These are phyloP conservation scores for Dendropsophus ebraccatus DNA, from an alignment of 2,113 vertebrate genomes.

Conservation along the genomic window DNA sequence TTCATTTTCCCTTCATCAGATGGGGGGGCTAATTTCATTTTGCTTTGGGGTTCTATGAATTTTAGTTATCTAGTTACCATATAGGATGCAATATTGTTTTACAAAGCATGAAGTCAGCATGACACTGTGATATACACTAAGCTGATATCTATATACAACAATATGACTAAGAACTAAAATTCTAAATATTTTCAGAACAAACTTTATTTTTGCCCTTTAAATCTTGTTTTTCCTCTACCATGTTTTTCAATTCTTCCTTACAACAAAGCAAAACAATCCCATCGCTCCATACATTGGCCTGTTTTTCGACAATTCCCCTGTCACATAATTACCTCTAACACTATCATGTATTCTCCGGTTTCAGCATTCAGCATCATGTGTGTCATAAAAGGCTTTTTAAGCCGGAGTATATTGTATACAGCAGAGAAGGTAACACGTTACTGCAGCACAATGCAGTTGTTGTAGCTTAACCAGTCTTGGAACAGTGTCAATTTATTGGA, in stretches of 20 bases:
- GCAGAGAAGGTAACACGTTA: slow-evolving; percentile 27
- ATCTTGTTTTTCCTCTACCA: neutral
- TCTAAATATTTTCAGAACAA: too few species aligned
- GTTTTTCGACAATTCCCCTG: slow-evolving; percentile 5
- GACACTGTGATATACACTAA: too few species aligned
- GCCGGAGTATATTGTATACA: neutral
- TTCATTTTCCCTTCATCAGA: too few species aligned
- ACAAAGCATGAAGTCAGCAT: too few species aligned
- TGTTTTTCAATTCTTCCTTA: neutral
- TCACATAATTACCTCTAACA: slow-evolving; percentile 23
- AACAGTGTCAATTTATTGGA: slow-evolving; percentile 26
- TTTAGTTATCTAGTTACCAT: too few species aligned
- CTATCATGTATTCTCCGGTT: neutral
- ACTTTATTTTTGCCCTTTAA: neutral
- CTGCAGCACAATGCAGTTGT: slow-evolving; percentile 21
- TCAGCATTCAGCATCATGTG: neutral
- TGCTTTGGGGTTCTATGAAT: too few species aligned
- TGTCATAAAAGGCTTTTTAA: slow-evolving; percentile 7
- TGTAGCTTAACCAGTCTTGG: slow-evolving; percentile 24
- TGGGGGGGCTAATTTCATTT: too few species aligned
- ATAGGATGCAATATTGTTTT: too few species aligned
- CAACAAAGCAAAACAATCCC: neutral
- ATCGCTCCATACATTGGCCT: neutral
- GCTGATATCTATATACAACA: too few species aligned
- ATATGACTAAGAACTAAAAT: too few species aligned